A percentile compares a stretch with the other conserved stretches of the same genome.
Evolutionary conservation across 2,888 invertebrate genomes (phyloP).

Genomic region (Micropterix aruncella): DNA sequence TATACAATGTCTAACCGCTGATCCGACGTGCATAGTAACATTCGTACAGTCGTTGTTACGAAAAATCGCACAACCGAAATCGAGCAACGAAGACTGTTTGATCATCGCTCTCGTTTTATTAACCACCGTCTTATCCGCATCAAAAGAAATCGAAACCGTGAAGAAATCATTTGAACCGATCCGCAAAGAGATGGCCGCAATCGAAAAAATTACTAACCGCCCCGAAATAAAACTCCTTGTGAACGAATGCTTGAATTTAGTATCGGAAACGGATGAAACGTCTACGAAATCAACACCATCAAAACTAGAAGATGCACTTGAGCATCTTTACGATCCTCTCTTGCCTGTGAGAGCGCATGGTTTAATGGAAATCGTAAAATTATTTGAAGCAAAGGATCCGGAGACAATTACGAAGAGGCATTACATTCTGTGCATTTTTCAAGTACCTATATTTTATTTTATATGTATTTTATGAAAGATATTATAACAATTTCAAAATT

Average conservation of each 20-base stretch:
- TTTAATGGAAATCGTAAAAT: constrained; percentile 52
- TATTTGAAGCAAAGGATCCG: constrained; percentile 51
- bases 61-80: too few species aligned
- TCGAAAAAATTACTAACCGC: constrained; percentile 15
- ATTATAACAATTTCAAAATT: too few species aligned
- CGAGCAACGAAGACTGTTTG: constrained; percentile 27
- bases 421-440: constrained; percentile 54
- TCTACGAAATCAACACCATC: constrained; percentile 15
- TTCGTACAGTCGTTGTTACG: too few species aligned
- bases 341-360: constrained; percentile 76
- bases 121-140: constrained; percentile 26
- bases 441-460: constrained; percentile 46
- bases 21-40: constrained; percentile 27
- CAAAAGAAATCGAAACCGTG: constrained; percentile 15
- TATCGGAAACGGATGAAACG: constrained; percentile 3
- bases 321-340: constrained; percentile 52
- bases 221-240: constrained; percentile 16
- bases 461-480: too few species aligned
- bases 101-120: constrained; percentile 28
- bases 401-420: constrained; percentile 50
- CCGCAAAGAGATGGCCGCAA: constrained; percentile 14
- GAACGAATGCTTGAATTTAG: constrained; percentile 14
- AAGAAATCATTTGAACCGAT: constrained; percentile 20
- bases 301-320: constrained; percentile 45
- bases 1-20: too few species aligned